Evolutionary conservation across 30 jellyfish, hydroid and myxozoan species (phyloP).

Genomic region (Rhopilema esculentum): DNA sequence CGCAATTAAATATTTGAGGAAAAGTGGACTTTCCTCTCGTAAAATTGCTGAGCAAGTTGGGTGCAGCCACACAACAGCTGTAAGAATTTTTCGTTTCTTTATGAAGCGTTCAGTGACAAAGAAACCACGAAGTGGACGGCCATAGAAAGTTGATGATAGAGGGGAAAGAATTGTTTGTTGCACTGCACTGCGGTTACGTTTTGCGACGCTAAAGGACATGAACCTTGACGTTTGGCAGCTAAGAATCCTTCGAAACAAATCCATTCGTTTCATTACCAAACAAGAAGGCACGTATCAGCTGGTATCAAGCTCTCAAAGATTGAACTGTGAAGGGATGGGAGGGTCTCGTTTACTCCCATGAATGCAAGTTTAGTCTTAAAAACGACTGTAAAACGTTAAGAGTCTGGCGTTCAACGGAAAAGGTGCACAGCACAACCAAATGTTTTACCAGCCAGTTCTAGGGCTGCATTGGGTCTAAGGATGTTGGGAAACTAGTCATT

Average conservation of each 20-base stretch:
- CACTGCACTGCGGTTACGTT: constrained; percentile 11
- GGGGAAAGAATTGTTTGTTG: constrained; percentile 19
- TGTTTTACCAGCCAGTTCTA: constrained; percentile 18
- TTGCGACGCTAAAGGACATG: not conserved
- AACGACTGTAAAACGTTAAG: not conserved
- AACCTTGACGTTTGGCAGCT: not conserved
- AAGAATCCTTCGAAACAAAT: not conserved
- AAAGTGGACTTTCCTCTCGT: constrained; percentile 8
- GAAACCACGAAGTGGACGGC: constrained; percentile 26
- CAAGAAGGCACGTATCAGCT: not conserved
- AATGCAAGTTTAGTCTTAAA: constrained; percentile 11
- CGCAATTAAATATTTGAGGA: not conserved
- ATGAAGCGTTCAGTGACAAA: not conserved
- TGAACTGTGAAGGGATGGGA: constrained; percentile 21
- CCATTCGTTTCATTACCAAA: constrained; percentile 14
- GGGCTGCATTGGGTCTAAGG: constrained; percentile 61
- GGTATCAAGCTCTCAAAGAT: not conserved
- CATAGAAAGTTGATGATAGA: not conserved
- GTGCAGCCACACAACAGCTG: not conserved
- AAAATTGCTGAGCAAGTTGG: too few relatives aligned
- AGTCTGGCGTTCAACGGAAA: constrained; percentile 12
- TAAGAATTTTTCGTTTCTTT: not conserved
- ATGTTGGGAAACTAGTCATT: constrained; percentile 29
- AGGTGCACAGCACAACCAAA: constrained; percentile 4
- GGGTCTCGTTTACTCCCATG: constrained; percentile 10